Base-by-base conservation (phyloP, 2,113 vertebrate species). In the Abramis brama region DNA sequence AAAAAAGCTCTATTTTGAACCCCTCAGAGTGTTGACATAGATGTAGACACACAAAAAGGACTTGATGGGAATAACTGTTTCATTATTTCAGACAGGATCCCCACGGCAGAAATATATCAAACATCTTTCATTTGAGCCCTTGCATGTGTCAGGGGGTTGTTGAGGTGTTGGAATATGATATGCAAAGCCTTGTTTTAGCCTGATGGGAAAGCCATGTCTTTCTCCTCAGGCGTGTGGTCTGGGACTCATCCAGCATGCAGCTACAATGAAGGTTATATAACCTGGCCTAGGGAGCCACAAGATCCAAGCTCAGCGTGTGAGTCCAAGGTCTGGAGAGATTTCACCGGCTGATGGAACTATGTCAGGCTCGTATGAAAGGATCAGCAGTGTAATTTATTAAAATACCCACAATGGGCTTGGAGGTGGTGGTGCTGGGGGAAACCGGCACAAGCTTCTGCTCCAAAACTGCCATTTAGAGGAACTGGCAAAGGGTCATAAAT, bases 401-500 rank as follows among this genome's bases (percentile, higher is more conserved):
- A 93, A 92, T 91, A 91, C 80, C 74, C 90, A 88, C 87, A 0
- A 57, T 82, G 89, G 91, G 79, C 25, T 64, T 55, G 30, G 59
- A 85, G 50, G 23, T 75, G n/a, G 43, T 75, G 81, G 47, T 33
- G 57, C 73, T 79, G 55, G 60, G 36, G 70, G 15, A 79, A 75
- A 43, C 66, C 70, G 5, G 43, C 68, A 33, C 50, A 82, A 59
- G 75, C 73, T 33, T 82, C 57, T 62, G 79, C 89, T 92, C 89
- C 89, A 92, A 92, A 92, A 93, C 91, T 94, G 94, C 92, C 91
- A 94, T 94, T 94, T 93, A 94, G 92, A 92, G 91, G 91, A 91
- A 91, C 89, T 94, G 93, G 91, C 94, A 94, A 91, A 83, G 89
- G 93, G 94, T 94, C 94, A 94, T 94, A 94, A 94, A 94, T 95